Evolutionary conservation across 2,797 vertebrate species (phyloP).

Genomic region (Ctenopoma multispine): DNA sequence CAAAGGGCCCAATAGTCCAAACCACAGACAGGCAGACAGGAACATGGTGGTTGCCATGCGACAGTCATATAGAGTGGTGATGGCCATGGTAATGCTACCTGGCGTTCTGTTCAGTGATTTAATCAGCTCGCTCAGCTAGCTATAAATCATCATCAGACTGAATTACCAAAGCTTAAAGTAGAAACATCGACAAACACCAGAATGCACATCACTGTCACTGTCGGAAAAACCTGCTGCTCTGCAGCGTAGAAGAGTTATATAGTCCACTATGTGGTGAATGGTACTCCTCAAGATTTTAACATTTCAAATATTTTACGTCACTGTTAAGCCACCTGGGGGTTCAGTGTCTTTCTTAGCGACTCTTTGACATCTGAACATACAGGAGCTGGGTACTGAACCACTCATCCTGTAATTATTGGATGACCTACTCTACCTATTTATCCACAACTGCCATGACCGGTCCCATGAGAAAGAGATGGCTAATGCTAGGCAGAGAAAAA

Average conservation of each 20-base stretch:
- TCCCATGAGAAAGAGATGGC: too few relatives aligned
- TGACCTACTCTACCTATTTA: too few relatives aligned
- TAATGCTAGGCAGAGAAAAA: too few relatives aligned
- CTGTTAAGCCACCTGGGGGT: background rate
- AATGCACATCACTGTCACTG: slow-evolving; percentile 28
- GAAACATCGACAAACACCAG: slow-evolving; percentile 54
- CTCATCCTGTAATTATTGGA: too few relatives aligned
- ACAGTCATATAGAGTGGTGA: slow-evolving; percentile 68
- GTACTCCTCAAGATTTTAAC: background rate
- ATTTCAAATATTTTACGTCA: background rate
- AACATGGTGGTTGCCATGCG: slow-evolving; percentile 70
- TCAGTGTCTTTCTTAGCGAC: too few relatives aligned
- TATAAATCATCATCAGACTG: slow-evolving; percentile 78
- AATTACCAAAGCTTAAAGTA: slow-evolving; percentile 60
- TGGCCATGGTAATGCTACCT: slow-evolving; percentile 72
- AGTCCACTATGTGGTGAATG: too few relatives aligned
- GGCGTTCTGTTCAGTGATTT: slow-evolving; percentile 76
- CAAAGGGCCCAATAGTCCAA: slow-evolving; percentile 41
- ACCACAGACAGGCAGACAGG: slow-evolving; percentile 49
- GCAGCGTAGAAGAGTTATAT: slow-evolving; percentile 1
- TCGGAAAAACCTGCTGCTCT: slow-evolving; percentile 34
- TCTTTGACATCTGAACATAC: too few relatives aligned
- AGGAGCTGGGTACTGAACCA: too few relatives aligned
- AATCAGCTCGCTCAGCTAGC: slow-evolving; percentile 71
- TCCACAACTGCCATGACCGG: too few relatives aligned